A percentile compares a stretch with the other conserved stretches of the same genome.
Conservation (phyloP, 1,140 invertebrate genomes). For the Belonocnema kinseyi region DNA sequence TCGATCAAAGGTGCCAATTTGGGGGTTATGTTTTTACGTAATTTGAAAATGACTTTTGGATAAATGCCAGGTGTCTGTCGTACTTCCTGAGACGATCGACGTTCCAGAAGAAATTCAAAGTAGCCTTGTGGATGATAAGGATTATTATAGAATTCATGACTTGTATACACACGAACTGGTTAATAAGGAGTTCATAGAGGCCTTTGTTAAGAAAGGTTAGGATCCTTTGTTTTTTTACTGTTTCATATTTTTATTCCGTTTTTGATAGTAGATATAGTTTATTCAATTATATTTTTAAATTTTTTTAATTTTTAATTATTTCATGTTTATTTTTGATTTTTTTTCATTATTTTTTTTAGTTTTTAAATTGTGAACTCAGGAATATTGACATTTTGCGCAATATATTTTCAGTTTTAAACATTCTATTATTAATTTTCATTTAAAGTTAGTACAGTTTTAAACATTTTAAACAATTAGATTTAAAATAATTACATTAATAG, state of each 20-base stretch:
- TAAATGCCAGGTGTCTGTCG: slow-evolving; percentile 74
- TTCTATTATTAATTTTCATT: too few species aligned
- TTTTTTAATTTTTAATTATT: too few species aligned
- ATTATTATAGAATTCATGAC: slow-evolving; percentile 76
- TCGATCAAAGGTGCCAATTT: slow-evolving; percentile 6
- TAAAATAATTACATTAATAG: too few species aligned
- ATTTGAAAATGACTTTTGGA: slow-evolving; percentile 64
- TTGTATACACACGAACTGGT: slow-evolving; percentile 72
- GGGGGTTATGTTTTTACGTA: slow-evolving; percentile 62
- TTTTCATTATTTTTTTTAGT: too few species aligned
- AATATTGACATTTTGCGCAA: too few species aligned
- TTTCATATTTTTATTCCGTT: neutral
- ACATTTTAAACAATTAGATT: too few species aligned
- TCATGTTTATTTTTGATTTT: too few species aligned
- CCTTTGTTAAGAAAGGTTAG: slow-evolving; percentile 75
- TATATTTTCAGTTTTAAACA: too few species aligned
- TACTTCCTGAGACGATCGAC: slow-evolving; percentile 73
- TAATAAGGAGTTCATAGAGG: slow-evolving; percentile 75
- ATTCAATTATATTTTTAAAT: neutral
- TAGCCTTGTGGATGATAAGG: slow-evolving; percentile 71
- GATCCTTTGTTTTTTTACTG: slow-evolving; percentile 34
- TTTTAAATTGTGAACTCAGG: too few species aligned
- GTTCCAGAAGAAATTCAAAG: slow-evolving; percentile 68
- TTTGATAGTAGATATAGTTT: neutral
- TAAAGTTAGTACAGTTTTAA: too few species aligned